Percentiles rank a stretch among this genome's conserved stretches.
phyloP scores from a whole-genome alignment of 2,888 invertebrate genomes.

The Ganaspis brasiliensis region DNA sequence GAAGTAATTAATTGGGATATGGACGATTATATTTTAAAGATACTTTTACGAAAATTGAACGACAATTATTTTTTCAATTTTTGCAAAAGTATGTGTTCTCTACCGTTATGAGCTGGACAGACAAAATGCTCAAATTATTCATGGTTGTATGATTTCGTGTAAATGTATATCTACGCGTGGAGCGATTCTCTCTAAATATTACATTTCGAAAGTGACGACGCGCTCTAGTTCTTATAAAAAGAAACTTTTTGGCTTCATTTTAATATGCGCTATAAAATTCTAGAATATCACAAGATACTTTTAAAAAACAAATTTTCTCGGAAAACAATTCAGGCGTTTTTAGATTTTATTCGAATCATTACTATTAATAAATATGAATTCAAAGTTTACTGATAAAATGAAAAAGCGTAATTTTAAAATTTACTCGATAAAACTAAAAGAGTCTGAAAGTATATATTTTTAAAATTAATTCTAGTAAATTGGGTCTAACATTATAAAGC shows the following conservation, averaged over 20 bases:
- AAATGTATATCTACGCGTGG: slow-evolving; percentile 21
- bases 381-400: background rate
- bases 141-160: slow-evolving; percentile 53
- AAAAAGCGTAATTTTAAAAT: too few species aligned
- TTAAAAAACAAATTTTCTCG: background rate
- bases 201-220: slow-evolving; percentile 7
- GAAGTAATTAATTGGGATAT: too few species aligned
- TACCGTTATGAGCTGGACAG: slow-evolving; percentile 50
- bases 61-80: background rate
- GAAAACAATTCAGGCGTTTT: background rate
- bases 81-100: background rate
- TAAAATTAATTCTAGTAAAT: too few species aligned
- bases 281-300: background rate
- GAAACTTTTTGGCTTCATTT: background rate
- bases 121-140: slow-evolving; percentile 59
- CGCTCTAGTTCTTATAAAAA: slow-evolving; percentile 20
- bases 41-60: background rate
- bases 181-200: slow-evolving; percentile 19
- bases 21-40: too few species aligned
- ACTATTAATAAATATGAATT: too few species aligned
- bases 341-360: background rate
- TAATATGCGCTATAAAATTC: background rate
- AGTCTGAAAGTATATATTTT: background rate
- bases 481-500: too few species aligned
- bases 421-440: background rate